Percentiles rank a stretch among this genome's conserved stretches.
Evolutionary conservation across 2,797 vertebrate genomes (phyloP).

Genomic region (Sus cebifrons): DNA sequence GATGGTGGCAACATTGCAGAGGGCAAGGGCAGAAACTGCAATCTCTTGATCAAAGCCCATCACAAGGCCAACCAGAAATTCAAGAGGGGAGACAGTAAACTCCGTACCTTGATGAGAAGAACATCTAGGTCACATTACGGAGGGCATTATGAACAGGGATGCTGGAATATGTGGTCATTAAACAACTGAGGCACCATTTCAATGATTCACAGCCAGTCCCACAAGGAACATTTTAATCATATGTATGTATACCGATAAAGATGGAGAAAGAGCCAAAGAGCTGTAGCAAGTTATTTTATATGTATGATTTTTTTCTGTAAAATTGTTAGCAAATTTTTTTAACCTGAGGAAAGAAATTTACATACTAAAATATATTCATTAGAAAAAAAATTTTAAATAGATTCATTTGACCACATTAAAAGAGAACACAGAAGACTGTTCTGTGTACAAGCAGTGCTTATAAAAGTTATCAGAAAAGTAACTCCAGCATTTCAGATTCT

Average conservation of each 20-base stretch:
- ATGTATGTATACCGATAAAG: not conserved
- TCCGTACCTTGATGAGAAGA: not conserved
- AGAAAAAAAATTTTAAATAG: no score
- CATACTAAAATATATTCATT: not conserved
- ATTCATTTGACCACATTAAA: not conserved
- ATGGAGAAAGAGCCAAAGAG: not conserved
- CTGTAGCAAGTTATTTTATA: not conserved
- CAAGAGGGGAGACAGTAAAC: not conserved
- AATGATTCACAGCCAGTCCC: slow-evolving; percentile 10
- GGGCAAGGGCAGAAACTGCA: not conserved
- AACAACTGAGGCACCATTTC: not conserved
- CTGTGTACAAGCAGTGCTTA: not conserved
- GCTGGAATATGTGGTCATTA: not conserved
- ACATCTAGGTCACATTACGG: not conserved
- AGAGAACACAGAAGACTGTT: not conserved
- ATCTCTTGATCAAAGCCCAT: not conserved
- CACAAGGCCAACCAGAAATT: slow-evolving; percentile 6
- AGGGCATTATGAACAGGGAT: not conserved
- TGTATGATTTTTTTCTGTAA: not conserved
- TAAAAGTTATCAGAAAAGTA: slow-evolving; percentile 11
- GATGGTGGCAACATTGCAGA: not conserved
- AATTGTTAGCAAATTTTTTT: not conserved
- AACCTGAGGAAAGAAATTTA: not conserved
- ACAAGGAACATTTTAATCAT: not conserved
- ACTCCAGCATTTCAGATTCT: not conserved